These are phyloP conservation scores for Cheilosia pagana DNA, from an alignment of 2,888 invertebrate genomes.

Conservation along the genomic window DNA sequence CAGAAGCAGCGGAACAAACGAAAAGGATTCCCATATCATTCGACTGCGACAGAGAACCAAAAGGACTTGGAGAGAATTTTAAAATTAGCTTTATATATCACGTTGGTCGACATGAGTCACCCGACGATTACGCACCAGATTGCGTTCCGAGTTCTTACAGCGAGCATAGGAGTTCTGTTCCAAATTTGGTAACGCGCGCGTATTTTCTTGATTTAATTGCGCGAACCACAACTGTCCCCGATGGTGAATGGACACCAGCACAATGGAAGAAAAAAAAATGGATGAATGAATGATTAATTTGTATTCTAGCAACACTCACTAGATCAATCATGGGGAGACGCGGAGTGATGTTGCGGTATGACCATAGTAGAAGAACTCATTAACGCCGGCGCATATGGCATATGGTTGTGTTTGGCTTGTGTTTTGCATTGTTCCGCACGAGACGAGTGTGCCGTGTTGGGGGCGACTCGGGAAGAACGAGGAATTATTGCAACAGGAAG, in stretches of 20 bases:
- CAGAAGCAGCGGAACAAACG: constrained; percentile 13
- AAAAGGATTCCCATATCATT: constrained; percentile 32
- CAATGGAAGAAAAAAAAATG: constrained; percentile 15
- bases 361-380: constrained; percentile 72
- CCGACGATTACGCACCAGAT: constrained; percentile 25
- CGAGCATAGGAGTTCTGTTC: constrained; percentile 20
- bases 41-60: constrained; percentile 2
- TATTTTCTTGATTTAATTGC: constrained; percentile 66
- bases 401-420: constrained; percentile 51
- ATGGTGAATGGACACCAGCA: constrained; percentile 45
- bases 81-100: constrained; percentile 31
- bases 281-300: constrained; percentile 70
- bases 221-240: constrained; percentile 42
- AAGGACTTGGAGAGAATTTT: constrained; percentile 42
- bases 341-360: constrained; percentile 23
- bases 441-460: constrained; percentile 4
- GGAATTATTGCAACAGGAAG: constrained; percentile 66
- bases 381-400: constrained; percentile 76
- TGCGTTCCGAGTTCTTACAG: not conserved
- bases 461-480: not conserved
- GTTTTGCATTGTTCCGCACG: constrained; percentile 58
- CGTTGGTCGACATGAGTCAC: constrained; percentile 40
- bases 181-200: constrained; percentile 68
- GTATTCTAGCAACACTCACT: constrained; percentile 69
- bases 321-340: constrained; percentile 47